These are phyloP conservation scores for Chalcis sispes DNA, from an alignment of 2,888 invertebrate species.

Conservation along the genomic window DNA sequence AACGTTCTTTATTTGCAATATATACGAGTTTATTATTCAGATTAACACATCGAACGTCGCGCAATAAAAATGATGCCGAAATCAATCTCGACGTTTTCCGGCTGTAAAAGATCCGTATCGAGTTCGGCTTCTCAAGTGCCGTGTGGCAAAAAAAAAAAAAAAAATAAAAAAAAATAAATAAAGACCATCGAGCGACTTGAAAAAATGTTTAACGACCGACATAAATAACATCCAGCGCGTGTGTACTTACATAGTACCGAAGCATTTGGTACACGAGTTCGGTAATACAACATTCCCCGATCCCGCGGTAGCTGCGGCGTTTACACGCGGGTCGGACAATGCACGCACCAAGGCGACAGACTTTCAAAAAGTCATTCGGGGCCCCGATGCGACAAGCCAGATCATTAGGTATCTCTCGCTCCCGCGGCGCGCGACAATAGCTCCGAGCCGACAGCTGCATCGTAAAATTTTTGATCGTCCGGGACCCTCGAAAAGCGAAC, in stretches of 20 bases:
- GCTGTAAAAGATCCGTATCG: constrained; percentile 27
- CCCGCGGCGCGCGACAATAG: constrained; percentile 54
- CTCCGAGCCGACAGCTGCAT: constrained; percentile 41
- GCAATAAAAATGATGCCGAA: too few species aligned
- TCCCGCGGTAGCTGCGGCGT: constrained; percentile 2
- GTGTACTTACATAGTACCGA: background rate
- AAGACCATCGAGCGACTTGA: background rate
- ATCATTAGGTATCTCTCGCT: constrained; percentile 59
- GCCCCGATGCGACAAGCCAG: constrained; percentile 56
- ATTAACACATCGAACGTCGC: too few species aligned
- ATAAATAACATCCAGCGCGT: constrained; percentile 27
- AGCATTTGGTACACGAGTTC: background rate
- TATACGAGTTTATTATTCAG: too few species aligned
- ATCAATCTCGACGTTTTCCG: background rate
- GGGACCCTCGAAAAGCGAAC: constrained; percentile 14
- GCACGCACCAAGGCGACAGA: constrained; percentile 45
- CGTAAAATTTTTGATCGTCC: constrained; percentile 13
- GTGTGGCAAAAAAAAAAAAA: background rate
- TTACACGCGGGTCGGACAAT: background rate
- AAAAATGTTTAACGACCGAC: constrained; percentile 29
- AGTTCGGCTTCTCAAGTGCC: background rate
- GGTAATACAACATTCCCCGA: constrained; percentile 25
- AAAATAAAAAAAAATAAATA: too few species aligned
- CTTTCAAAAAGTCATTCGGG: constrained; percentile 62
- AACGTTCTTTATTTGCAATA: too few species aligned